Evolutionary conservation across 2,113 vertebrate genomes (phyloP).

Genomic region (Anhinga anhinga): DNA sequence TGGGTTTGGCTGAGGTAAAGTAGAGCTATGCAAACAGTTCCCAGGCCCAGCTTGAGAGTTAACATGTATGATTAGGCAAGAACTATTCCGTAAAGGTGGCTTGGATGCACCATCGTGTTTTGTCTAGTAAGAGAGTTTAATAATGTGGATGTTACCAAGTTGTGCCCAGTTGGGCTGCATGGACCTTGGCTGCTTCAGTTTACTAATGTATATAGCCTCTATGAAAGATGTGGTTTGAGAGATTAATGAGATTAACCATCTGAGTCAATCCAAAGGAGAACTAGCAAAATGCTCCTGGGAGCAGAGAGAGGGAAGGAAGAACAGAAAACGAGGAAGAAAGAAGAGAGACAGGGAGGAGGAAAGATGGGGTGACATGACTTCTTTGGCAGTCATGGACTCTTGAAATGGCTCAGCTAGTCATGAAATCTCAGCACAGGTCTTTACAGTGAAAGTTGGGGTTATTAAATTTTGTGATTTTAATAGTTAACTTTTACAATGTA

Average conservation of each 20-base stretch:
- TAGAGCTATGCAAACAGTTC: neutral
- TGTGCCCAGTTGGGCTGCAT: neutral
- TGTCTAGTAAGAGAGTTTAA: neutral
- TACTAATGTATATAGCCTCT: neutral
- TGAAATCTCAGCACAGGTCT: neutral
- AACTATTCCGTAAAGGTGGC: neutral
- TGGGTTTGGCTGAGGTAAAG: neutral
- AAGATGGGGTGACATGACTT: neutral
- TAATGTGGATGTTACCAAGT: neutral
- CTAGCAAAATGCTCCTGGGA: neutral
- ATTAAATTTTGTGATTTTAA: neutral
- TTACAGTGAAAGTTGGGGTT: neutral
- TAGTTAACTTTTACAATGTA: neutral
- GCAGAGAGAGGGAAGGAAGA: neutral
- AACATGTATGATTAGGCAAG: neutral
- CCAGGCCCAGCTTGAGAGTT: neutral
- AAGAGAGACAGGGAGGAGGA: neutral
- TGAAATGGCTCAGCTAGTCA: neutral
- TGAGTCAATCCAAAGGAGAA: neutral
- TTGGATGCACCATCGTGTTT: neutral
- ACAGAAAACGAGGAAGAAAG: neutral
- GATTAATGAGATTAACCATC: neutral
- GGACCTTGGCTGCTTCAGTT: neutral
- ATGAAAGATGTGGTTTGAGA: neutral
- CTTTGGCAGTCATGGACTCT: neutral